Evolutionary conservation across 1,140 invertebrate species (phyloP), one percentile per base, ranked within the genome.

Genomic region (Leptinotarsa texana): DNA sequence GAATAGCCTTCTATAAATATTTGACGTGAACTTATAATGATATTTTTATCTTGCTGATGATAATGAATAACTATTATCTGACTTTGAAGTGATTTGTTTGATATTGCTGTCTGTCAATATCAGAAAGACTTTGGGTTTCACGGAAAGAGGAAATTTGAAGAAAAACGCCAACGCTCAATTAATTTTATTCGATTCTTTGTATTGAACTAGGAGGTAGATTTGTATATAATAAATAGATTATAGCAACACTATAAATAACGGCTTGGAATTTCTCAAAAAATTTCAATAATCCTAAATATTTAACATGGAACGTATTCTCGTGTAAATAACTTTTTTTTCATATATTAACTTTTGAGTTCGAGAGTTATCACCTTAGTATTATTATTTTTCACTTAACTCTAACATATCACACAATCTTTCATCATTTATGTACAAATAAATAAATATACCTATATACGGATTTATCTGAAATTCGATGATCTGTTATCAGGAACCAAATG

Each of bases 401-500:
- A 72, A 80, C 74, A 79, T 79, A 81, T 80, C 80, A 80, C 80
- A 73, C 78, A 79, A 75, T 78, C 76, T 75, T 69, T 76, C 72
- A 81, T 71, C 76, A 79, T 49, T 47, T 74, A 75, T 80, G 22
- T 80, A 81, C 79, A 81, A 80, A 81, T 81, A 80, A 79, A 79
- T 70, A 77, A 75, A 70, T 70, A 70, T 51, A 68, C 66, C 18
- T 33, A 68, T 68, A 27, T 24, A 66, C 63, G n/a, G 18, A 66
- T 66, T 24, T 66, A 66, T 66, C 18, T 66, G 33, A 66, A 13
- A 24, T 24, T 66, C 33, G 33, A 11, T 66, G 22, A 24, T 24
- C 33, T 42, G 33, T 42, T 42, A 42, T 42, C 33, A 42, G 33
- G 8, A 42, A 11, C 0, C 33, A 42, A 42, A 11, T 42, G 3